Conservation (phyloP, 2,888 invertebrate species). For the Thysanoteuthis rhombus region DNA sequence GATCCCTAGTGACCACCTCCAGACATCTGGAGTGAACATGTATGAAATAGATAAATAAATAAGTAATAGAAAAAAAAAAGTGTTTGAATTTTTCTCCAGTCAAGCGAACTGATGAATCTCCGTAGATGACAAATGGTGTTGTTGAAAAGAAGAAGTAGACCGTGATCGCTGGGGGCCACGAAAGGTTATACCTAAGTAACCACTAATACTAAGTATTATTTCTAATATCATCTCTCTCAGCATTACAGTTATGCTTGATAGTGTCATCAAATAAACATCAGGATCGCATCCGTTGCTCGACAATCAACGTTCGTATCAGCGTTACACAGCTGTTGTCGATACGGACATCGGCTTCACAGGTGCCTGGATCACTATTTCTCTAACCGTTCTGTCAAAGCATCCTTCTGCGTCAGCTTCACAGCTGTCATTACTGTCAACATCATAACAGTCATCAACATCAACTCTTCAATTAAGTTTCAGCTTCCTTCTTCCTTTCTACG, state of each 20-base stretch:
- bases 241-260: not conserved
- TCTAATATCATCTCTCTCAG: not conserved
- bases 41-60: too few relatives aligned
- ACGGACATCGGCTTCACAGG: not conserved
- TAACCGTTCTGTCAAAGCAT: not conserved
- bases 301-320: not conserved
- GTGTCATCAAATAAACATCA: not conserved
- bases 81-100: too few relatives aligned
- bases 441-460: not conserved
- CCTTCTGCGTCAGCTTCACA: not conserved
- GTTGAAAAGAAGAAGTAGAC: not conserved
- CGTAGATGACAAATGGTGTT: too few relatives aligned
- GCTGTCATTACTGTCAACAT: not conserved
- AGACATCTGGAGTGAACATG: too few relatives aligned
- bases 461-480: not conserved
- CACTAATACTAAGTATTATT: not conserved
- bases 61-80: too few relatives aligned
- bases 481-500: not conserved
- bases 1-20: too few relatives aligned
- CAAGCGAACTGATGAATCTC: too few relatives aligned
- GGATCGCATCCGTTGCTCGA: not conserved
- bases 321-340: not conserved
- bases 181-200: not conserved
- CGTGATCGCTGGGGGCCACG: not conserved
- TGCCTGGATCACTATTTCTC: not conserved